Evolutionary conservation across 2,888 invertebrate species (phyloP), one percentile per base, ranked within the genome.

Genomic region (Campaea margaritaria): DNA sequence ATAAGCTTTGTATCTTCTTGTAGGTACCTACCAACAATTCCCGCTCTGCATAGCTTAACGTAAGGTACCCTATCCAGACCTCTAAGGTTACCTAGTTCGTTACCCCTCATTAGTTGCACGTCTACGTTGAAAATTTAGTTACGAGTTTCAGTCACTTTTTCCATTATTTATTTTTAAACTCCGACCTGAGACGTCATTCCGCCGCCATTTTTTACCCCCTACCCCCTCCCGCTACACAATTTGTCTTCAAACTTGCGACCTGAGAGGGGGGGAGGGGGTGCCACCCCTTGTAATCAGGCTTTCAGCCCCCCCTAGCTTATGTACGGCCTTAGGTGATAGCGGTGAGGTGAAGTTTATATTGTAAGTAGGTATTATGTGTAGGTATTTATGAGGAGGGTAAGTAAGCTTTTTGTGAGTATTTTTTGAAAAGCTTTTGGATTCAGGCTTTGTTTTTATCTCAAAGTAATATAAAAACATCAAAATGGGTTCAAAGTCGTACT

Each of bases 191-290:
- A 75, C 77, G 80, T 76, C 75, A 82, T 74, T 71, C 70, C 75
- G 76, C 80, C 73, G 83, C 85, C 85, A 85, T 86, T 86, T 87
- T 86, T 85, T 83, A 75, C 70, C 70, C 69, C 77, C 71, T 70
- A 66, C 66, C 67, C 67, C 62, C 69, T 65, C 69, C 72, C 73
- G 55, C 76, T 71, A 75, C 76, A 82, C 85, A 86, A 85, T 86
- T 84, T 85, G 85, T 88, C 86, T 87, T 87, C 79, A 83, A 85
- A 83, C 81, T 84, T 80, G 81, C 83, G 83, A 82, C 84, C 85
- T 83, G 82, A 75, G 70, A 75, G 70, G 73, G 50, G 55, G 76
- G 81, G 72, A 72, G 55, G 76, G 81, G 72, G 72, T 39, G 38
- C 62, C 69, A 52, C 67, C 65, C 68, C 49, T 51, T 49, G 73